These are phyloP conservation scores for Plodia interpunctella DNA, from an alignment of 1,140 invertebrate genomes.

Conservation along the genomic window DNA sequence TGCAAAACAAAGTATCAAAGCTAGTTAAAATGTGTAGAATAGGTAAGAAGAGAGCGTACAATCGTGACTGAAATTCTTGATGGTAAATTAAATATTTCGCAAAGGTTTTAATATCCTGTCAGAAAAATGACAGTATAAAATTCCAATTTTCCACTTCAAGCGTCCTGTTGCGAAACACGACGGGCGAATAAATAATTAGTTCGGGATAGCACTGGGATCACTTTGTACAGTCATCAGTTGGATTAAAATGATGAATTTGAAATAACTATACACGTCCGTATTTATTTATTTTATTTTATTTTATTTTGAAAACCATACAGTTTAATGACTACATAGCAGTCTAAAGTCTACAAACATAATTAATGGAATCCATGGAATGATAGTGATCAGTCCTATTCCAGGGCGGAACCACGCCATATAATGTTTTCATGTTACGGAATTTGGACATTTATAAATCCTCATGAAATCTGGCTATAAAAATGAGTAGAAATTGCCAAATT, in stretches of 20 bases:
- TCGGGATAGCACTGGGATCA: conserved; percentile 25
- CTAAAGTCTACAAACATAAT: no score
- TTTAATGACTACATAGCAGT: no score
- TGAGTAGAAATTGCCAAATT: no score
- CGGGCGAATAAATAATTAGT: conserved; percentile 35
- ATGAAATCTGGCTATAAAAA: no score
- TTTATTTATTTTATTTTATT: no score
- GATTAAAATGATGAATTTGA: not conserved
- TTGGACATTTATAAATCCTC: no score
- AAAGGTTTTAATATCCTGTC: conserved; percentile 32
- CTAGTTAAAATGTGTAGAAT: conserved; percentile 2
- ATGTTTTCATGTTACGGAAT: no score
- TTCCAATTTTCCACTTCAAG: conserved; percentile 37
- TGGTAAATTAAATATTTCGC: conserved; percentile 17
- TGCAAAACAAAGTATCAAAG: not conserved
- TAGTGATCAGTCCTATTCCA: no score
- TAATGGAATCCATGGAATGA: no score
- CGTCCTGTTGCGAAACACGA: conserved; percentile 26
- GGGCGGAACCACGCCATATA: no score
- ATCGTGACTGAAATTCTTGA: conserved; percentile 13
- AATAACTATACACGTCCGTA: no score
- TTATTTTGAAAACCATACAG: no score
- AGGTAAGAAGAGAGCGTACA: conserved; percentile 11
- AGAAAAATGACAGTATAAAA: conserved; percentile 33
- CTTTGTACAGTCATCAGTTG: not conserved